phyloP scores from a whole-genome alignment of 2,797 vertebrate genomes.

The Atherinosoma microstoma region DNA sequence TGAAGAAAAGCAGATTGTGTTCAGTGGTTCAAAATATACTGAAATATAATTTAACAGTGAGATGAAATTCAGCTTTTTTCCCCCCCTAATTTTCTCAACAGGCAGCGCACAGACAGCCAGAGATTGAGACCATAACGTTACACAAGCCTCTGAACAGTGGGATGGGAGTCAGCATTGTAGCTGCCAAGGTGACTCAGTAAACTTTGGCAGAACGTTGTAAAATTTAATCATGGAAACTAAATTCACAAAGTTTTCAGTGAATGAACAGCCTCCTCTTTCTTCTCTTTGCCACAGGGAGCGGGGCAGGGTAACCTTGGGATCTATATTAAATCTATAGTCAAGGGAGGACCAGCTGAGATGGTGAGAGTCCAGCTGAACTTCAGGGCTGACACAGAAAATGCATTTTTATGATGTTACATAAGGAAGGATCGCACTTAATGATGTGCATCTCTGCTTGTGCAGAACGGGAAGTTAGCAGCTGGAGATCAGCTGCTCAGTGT shows the following conservation, averaged over 20 bases:
- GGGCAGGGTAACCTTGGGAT: slow-evolving; percentile 93
- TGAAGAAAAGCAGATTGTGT: slow-evolving; percentile 24
- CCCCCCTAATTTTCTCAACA: slow-evolving; percentile 4
- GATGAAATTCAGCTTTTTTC: not conserved
- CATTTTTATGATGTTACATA: not conserved
- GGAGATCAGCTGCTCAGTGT: slow-evolving; percentile 94
- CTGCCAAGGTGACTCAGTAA: slow-evolving; percentile 88
- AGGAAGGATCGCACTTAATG: not conserved
- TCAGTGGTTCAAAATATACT: not conserved
- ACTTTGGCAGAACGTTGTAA: not conserved
- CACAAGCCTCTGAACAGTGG: slow-evolving; percentile 90
- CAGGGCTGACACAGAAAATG: not conserved
- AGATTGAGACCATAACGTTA: slow-evolving; percentile 87
- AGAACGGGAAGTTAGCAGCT: slow-evolving; percentile 90
- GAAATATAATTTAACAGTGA: not conserved
- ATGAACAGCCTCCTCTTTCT: slow-evolving; percentile 3
- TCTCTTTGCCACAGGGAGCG: slow-evolving; percentile 83
- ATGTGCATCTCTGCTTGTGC: slow-evolving; percentile 4
- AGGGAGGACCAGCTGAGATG: slow-evolving; percentile 91
- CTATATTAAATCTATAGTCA: slow-evolving; percentile 94
- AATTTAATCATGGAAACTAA: slow-evolving; percentile 12
- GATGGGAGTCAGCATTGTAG: slow-evolving; percentile 95
- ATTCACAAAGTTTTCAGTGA: not conserved
- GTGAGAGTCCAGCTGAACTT: slow-evolving; percentile 76
- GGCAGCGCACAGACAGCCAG: slow-evolving; percentile 77